Percentiles rank a stretch among this genome's conserved stretches.
phyloP scores from a whole-genome alignment of 2,113 vertebrate species.

The Notarius quadriscutis region DNA sequence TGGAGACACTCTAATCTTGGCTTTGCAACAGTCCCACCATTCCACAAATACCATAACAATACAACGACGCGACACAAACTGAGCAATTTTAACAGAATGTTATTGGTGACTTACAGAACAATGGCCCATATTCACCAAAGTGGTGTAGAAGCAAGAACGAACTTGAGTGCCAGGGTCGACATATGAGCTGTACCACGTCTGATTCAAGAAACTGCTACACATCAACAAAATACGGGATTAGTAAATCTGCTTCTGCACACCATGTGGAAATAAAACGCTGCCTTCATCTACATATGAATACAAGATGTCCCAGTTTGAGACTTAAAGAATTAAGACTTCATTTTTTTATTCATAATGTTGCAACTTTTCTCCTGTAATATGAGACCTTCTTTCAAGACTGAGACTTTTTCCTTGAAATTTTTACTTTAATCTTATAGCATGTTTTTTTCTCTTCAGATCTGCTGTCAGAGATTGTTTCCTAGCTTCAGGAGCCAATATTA shows the following conservation, averaged over 20 bases:
- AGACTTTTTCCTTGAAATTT: neutral
- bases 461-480: neutral
- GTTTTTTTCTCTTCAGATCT: neutral
- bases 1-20: conserved; percentile 56
- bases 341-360: neutral
- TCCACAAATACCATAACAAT: conserved; percentile 38
- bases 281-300: neutral
- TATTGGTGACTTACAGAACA: conserved; percentile 32
- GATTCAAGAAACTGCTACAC: conserved; percentile 1
- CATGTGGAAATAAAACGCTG: neutral
- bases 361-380: neutral
- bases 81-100: conserved; percentile 32
- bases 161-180: neutral
- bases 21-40: conserved; percentile 51
- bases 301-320: neutral
- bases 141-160: conserved; percentile 8
- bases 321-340: neutral
- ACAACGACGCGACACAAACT: conserved; percentile 3
- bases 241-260: conserved; percentile 1
- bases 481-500: neutral
- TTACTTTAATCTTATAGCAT: neutral
- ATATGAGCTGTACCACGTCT: neutral
- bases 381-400: neutral
- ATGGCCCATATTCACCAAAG: conserved; percentile 11
- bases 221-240: neutral